Conservation (phyloP, 2,797 vertebrate genomes). For the Bucorvus abyssinicus region DNA sequence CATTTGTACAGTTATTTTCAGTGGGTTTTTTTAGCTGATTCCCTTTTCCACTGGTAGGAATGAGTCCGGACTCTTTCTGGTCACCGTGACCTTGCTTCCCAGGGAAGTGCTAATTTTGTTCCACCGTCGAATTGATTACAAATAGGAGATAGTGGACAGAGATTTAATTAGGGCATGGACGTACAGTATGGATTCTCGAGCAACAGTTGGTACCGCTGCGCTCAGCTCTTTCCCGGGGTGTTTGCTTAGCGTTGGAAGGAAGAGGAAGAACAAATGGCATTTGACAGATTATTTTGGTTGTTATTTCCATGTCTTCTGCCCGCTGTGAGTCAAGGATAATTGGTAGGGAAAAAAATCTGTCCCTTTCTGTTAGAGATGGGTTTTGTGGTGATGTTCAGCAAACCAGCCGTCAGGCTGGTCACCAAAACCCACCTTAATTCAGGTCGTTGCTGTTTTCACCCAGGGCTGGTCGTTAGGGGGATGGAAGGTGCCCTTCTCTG, state of each 20-base stretch:
- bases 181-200: neutral
- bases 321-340: neutral
- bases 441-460: neutral
- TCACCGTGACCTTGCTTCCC: neutral
- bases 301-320: neutral
- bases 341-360: neutral
- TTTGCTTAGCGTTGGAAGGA: neutral
- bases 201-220: neutral
- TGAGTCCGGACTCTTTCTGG: neutral
- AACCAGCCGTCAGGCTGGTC: neutral
- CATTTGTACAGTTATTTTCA: neutral
- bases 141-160: neutral
- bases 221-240: neutral
- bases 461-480: neutral
- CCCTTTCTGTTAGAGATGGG: neutral
- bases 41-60: neutral
- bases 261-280: neutral
- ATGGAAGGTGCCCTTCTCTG: neutral
- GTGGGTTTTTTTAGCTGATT: neutral
- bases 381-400: neutral
- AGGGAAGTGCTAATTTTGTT: neutral
- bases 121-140: neutral
- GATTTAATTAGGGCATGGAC: slow-evolving; percentile 3
- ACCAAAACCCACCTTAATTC: neutral
- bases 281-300: neutral